Base-by-base conservation (phyloP, 2,113 vertebrate genomes). In the Nycticebus coucang region DNA sequence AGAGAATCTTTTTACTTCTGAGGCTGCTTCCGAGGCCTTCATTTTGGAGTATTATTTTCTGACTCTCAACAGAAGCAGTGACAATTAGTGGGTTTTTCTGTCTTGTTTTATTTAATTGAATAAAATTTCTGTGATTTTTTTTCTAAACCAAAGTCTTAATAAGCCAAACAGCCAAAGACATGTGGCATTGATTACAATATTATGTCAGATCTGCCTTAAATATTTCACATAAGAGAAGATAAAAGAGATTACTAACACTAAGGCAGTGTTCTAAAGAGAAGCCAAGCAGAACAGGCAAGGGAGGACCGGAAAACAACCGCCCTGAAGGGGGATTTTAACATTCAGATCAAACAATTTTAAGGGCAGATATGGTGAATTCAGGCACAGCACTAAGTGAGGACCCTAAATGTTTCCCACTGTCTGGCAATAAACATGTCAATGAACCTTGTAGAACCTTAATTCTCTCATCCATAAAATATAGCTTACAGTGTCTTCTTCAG, bases 281-380 rank as follows among this genome's bases (percentile, higher is more conserved):
- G 81, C 50, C 55, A 87, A 50, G n/a, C 37, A 81, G 24, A 57
- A 13, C 2, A 17, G 17, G 24, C 2, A 71, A 12, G 3, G 59
- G 37, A 50, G 14, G 2, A 57, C 60, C 85, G 41, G 22, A 50
- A 77, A 68, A 72, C 35, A 95, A 79, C 59, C 62, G 53, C 50
- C 11, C n/a, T 53, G 81, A 45, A 72, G 21, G n/a, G 75, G 17
- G 28, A 87, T 21, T 88, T 11, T 66, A 26, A 66, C 12, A 53
- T 96, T 94, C 84, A 83, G 68, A 74, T 89, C 59, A 83, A 86
- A 12, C 30, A 74, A 57, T 85, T 95, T 95, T 64, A 94, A 83
- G 19, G 55, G 64, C 17, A 60, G 82, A 74, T 89, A 62, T 5
- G 69, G 37, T 72, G 55, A 92, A 91, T 28, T 87, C 69, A 80